Evolutionary conservation across 1,140 invertebrate species (phyloP), one percentile per base, ranked within the genome.

Genomic region (Drosophila azteca): DNA sequence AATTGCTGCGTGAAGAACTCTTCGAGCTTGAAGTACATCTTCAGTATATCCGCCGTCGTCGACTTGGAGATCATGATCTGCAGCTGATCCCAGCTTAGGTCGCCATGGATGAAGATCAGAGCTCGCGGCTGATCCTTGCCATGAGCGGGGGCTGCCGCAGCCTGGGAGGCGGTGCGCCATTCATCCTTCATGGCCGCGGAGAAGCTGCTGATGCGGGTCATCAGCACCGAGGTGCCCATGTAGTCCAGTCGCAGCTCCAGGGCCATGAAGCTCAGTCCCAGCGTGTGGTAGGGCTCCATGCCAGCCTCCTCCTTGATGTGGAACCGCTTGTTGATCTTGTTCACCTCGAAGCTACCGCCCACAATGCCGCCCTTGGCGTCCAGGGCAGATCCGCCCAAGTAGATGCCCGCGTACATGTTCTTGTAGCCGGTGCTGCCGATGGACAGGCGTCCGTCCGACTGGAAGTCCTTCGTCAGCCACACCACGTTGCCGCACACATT

Each of bases 1-100:
- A 98, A 98, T 92, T 98, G 97, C 90, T 98, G 97, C 49, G 96
- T 96, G 91, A 99, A 99, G 93, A 99, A 99, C 93, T 99, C 98
- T 83, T 99, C 98, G 7, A 99, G 93, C 92, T 99, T 99, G 57
- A 97, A 95, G 88, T 97, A 97, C 96, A 99, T 99, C 93, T 99
- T 99, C 2, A 99, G 93, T 20, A 99, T 93, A 93, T 99, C 98
- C 0, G 98, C 97, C 0, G 98, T 99, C 0, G 98, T 99, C 24
- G 97, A 98, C 92, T 98, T 96, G 13, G 96, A 98, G 80, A 99
- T 99, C 94, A 99, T 96, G 22, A 99, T 94, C 93, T 99, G 98
- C 45, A 92, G 22, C 49, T 91, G 97, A 90, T 99, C 97, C 98
- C 98, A 99, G 44, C 94, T 94, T 41, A 99, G 93, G 79, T 97